phyloP scores from a whole-genome alignment of 2,113 vertebrate genomes.

The Xyrauchen texanus region DNA sequence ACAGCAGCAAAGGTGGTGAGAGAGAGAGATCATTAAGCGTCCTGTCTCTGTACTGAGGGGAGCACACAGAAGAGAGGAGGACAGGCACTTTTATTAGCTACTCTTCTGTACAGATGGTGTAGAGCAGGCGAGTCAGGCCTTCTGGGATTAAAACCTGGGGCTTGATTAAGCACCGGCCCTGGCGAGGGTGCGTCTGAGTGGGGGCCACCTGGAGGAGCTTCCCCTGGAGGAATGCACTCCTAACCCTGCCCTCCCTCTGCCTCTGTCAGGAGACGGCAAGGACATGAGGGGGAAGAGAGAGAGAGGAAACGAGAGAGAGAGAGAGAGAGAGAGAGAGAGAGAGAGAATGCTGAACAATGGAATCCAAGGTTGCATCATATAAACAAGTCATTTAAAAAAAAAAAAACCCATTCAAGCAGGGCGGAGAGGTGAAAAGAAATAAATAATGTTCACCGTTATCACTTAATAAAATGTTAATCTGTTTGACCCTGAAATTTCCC shows the following conservation, averaged over 20 bases:
- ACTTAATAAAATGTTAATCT: slow-evolving; percentile 40
- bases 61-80: slow-evolving; percentile 53
- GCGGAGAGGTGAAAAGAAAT: slow-evolving; percentile 8
- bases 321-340: neutral
- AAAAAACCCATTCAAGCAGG: neutral
- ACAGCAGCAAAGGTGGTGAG: slow-evolving; percentile 3
- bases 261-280: slow-evolving; percentile 21
- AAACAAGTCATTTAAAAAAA: slow-evolving; percentile 19
- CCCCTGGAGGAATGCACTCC: slow-evolving; percentile 36
- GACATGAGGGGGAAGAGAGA: slow-evolving; percentile 7
- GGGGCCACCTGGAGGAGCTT: slow-evolving; percentile 57
- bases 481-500: slow-evolving; percentile 35
- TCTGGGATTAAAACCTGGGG: slow-evolving; percentile 62
- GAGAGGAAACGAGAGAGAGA: slow-evolving; percentile 4
- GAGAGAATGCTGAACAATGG: slow-evolving; percentile 18
- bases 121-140: slow-evolving; percentile 59
- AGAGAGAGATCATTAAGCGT: slow-evolving; percentile 15
- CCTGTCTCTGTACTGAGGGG: neutral
- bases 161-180: slow-evolving; percentile 70
- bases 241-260: slow-evolving; percentile 32
- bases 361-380: slow-evolving; percentile 8
- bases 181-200: slow-evolving; percentile 48
- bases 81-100: slow-evolving; percentile 64
- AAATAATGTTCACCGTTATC: slow-evolving; percentile 4
- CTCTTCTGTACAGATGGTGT: slow-evolving; percentile 59